phyloP scores from a whole-genome alignment of 2,888 invertebrate genomes.

The Thymelicus sylvestris region DNA sequence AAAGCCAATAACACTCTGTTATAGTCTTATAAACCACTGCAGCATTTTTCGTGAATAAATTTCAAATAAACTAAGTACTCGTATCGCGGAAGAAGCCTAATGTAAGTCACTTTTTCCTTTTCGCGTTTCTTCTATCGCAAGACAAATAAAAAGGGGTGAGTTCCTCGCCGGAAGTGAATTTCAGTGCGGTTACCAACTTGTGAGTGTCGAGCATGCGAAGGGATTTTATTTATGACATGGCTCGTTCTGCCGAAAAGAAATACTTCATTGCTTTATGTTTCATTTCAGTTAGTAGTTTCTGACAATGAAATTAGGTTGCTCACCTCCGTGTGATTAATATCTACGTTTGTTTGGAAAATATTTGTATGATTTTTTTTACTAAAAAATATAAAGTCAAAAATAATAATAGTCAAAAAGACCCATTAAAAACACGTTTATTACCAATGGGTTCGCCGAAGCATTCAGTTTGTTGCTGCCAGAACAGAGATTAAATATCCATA shows the following conservation, averaged over 20 bases:
- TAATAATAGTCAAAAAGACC: too few relatives aligned
- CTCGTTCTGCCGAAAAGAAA: background rate
- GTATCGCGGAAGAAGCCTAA: constrained; percentile 24
- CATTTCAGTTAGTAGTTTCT: constrained; percentile 9
- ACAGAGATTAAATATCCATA: too few relatives aligned
- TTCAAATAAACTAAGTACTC: constrained; percentile 28
- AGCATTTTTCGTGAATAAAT: constrained; percentile 32
- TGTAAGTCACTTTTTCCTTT: constrained; percentile 33
- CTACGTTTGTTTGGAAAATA: background rate
- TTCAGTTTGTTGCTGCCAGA: too few relatives aligned
- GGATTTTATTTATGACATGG: constrained; percentile 20
- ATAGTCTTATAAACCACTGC: constrained; percentile 18
- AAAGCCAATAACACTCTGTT: constrained; percentile 19
- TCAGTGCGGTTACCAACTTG: constrained; percentile 24
- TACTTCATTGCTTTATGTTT: background rate
- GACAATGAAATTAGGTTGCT: background rate
- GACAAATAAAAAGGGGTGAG: constrained; percentile 25
- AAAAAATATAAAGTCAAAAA: too few relatives aligned
- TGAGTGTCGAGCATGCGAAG: constrained; percentile 19
- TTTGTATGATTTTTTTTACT: background rate
- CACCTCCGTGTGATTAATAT: background rate
- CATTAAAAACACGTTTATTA: too few relatives aligned
- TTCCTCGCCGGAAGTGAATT: constrained; percentile 22
- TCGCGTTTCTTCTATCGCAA: constrained; percentile 23
- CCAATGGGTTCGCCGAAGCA: too few relatives aligned